Base-by-base conservation (phyloP, 2,888 invertebrate species). In the Eulithis testata region DNA sequence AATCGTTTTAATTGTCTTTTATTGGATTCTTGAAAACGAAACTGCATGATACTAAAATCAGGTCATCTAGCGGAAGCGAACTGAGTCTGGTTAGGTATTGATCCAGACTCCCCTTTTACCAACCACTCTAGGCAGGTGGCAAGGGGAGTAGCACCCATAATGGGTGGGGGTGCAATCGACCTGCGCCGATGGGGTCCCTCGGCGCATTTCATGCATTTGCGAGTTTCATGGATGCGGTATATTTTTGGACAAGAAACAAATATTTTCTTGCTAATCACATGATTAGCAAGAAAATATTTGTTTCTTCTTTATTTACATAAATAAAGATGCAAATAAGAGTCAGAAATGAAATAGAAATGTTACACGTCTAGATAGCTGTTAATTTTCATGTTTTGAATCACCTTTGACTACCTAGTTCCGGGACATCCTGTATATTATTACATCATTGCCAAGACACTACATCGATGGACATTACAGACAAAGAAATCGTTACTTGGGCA, bases 71-170 rank as follows among this genome's bases (percentile, higher is more conserved):
- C 31, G 11, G 6, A 12, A 63, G 12, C 31, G 11, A 4, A 12
- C 63, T 50, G 44, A 11, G n/a, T 63, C 63, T 54, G 49, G 47
- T 54, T 59, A n/a, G n/a, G n/a, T n/a, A 63, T 63, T 36, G 63
- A 63, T 59, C 49, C 49, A 63, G 53, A 14, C 5, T 47, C 40
- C 57, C 58, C 54, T 21, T 63, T 37, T 60, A 11, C 47, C 44
- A 49, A 43, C 11, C n/a, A 31, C 8, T 43, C 37, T 14, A 45
- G 43, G n/a, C 9, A 21, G 27, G 49, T 56, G 44, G 36, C 31
- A 27, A 21, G 11, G 21, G 47, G 47, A 47, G 57, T 47, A 58
- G 47, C 53, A 58, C 47, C 50, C 50, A 31, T 49, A 40, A 9
- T 11, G 40, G 11, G 58, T 21, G 21, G 12, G 63, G 59, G 12